Evolutionary conservation across 2,113 vertebrate species (phyloP).

Genomic region (Corythornis madagascariensis): DNA sequence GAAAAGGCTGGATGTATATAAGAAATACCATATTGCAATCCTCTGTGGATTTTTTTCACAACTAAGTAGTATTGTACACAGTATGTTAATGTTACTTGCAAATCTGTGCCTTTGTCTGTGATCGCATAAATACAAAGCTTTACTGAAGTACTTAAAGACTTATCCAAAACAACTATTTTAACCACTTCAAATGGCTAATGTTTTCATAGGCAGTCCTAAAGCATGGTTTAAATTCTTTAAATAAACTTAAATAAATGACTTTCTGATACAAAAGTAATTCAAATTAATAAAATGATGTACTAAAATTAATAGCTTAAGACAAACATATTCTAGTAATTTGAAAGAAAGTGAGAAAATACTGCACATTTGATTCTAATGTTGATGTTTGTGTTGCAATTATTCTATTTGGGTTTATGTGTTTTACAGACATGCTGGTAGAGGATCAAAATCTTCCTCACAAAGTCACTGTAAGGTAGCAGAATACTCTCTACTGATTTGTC

Average conservation of each 20-base stretch:
- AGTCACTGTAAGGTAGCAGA: not conserved
- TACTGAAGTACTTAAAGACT: not conserved
- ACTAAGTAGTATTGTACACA: not conserved
- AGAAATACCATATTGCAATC: not conserved
- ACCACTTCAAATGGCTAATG: not conserved
- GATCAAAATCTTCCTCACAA: not conserved
- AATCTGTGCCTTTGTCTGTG: not conserved
- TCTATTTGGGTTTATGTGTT: not conserved
- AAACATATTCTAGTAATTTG: not conserved
- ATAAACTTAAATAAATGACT: not conserved
- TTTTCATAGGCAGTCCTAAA: not conserved
- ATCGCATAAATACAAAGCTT: not conserved
- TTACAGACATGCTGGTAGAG: not conserved
- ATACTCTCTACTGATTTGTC: too few species aligned
- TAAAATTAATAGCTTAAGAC: not conserved
- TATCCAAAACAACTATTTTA: not conserved
- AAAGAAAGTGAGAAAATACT: not conserved
- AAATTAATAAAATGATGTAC: not conserved
- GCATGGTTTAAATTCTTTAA: not conserved
- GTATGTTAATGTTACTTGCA: not conserved
- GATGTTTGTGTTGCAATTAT: not conserved
- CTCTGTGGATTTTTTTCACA: not conserved
- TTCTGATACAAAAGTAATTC: not conserved
- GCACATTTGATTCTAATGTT: not conserved
- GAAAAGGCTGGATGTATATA: not conserved